Evolutionary conservation across 2,113 vertebrate species (phyloP).

Genomic region (Siphamia tubifer): DNA sequence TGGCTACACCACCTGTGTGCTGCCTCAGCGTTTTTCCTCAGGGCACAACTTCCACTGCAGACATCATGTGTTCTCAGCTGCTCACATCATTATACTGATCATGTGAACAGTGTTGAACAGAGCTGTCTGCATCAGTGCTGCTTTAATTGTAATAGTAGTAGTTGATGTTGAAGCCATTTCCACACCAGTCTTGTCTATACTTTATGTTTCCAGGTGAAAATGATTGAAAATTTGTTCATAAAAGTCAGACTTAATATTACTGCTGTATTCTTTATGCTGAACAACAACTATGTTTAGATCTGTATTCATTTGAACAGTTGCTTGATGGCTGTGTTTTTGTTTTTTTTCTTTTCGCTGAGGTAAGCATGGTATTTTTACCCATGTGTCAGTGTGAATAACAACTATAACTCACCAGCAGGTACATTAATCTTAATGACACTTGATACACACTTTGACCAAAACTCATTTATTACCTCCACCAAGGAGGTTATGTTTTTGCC

Average conservation of each 20-base stretch:
- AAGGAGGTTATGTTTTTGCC: too few relatives aligned
- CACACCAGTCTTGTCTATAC: too few relatives aligned
- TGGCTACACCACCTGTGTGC: background rate
- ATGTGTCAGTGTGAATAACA: background rate
- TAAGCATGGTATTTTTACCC: background rate
- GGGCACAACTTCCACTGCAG: background rate
- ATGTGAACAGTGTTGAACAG: background rate
- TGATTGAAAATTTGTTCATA: background rate
- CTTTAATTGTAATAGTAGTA: too few relatives aligned
- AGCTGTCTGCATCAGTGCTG: too few relatives aligned
- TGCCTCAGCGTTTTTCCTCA: constrained; percentile 1
- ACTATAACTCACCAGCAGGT: too few relatives aligned
- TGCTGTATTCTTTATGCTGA: background rate
- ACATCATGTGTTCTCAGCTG: background rate
- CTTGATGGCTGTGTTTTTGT: background rate
- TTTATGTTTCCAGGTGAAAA: background rate
- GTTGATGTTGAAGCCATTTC: too few relatives aligned
- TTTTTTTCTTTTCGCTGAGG: too few relatives aligned
- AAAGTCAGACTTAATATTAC: background rate
- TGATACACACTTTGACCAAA: too few relatives aligned
- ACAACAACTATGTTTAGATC: background rate
- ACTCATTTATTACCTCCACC: too few relatives aligned
- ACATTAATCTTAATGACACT: too few relatives aligned
- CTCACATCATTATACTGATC: background rate
- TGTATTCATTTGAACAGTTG: background rate